phyloP scores from a whole-genome alignment of 2,888 invertebrate genomes.

The Mythimna loreyi region DNA sequence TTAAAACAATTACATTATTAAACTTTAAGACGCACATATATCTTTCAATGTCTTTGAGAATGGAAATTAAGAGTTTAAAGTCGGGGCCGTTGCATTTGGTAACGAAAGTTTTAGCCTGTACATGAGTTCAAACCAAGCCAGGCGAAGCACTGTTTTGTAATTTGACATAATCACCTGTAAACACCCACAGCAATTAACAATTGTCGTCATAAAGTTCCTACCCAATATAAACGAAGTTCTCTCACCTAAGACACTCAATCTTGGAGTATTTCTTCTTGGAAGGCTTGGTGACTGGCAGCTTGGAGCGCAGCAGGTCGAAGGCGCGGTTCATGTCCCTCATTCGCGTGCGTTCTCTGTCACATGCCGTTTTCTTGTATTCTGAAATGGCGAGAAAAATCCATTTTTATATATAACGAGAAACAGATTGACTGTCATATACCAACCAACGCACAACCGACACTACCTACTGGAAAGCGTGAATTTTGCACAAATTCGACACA shows the following conservation, averaged over 20 bases:
- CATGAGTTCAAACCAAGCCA: too few relatives aligned
- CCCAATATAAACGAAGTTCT: neutral
- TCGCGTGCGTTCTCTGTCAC: slow-evolving; percentile 95
- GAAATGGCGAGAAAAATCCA: slow-evolving; percentile 36
- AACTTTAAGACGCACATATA: too few relatives aligned
- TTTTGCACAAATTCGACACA: too few relatives aligned
- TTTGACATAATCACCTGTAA: too few relatives aligned
- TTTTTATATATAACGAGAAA: neutral
- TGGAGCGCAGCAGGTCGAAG: slow-evolving; percentile 94
- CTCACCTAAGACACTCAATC: slow-evolving; percentile 94
- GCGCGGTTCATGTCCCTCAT: slow-evolving; percentile 97
- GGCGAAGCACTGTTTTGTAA: too few relatives aligned
- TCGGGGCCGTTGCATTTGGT: too few relatives aligned
- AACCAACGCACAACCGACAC: too few relatives aligned
- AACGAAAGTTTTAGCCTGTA: too few relatives aligned
- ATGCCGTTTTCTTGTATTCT: slow-evolving; percentile 96
- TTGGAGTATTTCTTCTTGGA: slow-evolving; percentile 96
- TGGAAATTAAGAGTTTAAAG: too few relatives aligned
- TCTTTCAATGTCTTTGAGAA: neutral
- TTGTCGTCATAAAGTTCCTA: neutral
- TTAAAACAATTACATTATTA: slow-evolving; percentile 4
- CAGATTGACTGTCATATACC: too few relatives aligned
- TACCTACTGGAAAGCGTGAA: too few relatives aligned
- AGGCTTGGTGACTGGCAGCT: slow-evolving; percentile 94
- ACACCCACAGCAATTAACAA: too few relatives aligned